These are phyloP conservation scores for Echeneis naucrates DNA, from an alignment of 2,797 vertebrate genomes.

Conservation along the genomic window DNA sequence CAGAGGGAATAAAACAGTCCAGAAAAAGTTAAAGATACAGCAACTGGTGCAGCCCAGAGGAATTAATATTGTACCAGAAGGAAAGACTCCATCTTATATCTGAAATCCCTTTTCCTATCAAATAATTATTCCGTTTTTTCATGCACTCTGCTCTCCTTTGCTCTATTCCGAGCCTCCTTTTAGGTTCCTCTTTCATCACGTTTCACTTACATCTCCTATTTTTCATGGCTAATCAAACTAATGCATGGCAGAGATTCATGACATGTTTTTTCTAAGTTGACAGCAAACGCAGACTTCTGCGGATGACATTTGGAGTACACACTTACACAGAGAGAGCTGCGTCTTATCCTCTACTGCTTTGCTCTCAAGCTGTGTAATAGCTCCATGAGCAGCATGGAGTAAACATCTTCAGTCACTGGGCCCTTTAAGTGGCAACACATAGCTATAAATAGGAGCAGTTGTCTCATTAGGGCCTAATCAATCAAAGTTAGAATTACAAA, in stretches of 20 bases:
- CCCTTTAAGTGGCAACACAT: conserved; percentile 41
- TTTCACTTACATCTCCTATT: conserved; percentile 14
- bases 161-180: conserved; percentile 20
- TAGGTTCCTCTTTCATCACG: conserved; percentile 24
- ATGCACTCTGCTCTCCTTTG: background rate
- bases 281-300: conserved; percentile 16
- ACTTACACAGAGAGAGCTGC: background rate
- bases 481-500: conserved; percentile 59
- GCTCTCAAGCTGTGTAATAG: conserved; percentile 5
- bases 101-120: conserved; percentile 23
- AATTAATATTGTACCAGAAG: conserved; percentile 47
- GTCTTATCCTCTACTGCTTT: conserved; percentile 9
- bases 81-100: conserved; percentile 20
- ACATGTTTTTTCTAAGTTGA: conserved; percentile 21
- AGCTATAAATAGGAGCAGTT: conserved; percentile 63
- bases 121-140: conserved; percentile 27
- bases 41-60: conserved; percentile 63
- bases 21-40: conserved; percentile 64
- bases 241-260: conserved; percentile 21
- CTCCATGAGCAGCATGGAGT: conserved; percentile 12
- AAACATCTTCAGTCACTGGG: conserved; percentile 43
- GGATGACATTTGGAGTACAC: background rate
- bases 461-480: conserved; percentile 61
- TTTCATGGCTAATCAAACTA: conserved; percentile 26
- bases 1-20: conserved; percentile 60